Evolutionary conservation across 1,140 invertebrate genomes (phyloP).

Genomic region (Anthonomus grandis): DNA sequence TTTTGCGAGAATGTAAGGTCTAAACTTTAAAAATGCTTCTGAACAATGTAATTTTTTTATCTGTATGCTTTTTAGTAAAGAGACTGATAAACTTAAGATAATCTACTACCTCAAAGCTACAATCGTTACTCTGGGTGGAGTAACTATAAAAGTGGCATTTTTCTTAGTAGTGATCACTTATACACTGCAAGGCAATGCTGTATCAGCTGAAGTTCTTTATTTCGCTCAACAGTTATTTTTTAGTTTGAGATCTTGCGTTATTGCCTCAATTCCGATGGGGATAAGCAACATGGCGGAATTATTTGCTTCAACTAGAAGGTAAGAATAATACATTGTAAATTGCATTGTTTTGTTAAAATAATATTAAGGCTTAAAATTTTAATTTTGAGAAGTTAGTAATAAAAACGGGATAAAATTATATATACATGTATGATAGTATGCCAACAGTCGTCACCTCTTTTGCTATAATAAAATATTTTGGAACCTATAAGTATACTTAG

Average conservation of each 20-base stretch:
- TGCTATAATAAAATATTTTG: too few relatives aligned
- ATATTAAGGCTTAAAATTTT: not conserved
- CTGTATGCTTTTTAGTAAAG: slow-evolving; percentile 37
- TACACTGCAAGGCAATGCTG: slow-evolving; percentile 60
- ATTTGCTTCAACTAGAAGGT: slow-evolving; percentile 28
- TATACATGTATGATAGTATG: too few relatives aligned
- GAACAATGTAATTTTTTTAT: too few relatives aligned
- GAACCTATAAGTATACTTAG: too few relatives aligned
- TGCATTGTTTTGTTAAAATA: not conserved
- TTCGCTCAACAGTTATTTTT: slow-evolving; percentile 72
- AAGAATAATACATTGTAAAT: too few relatives aligned
- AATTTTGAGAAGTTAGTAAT: too few relatives aligned
- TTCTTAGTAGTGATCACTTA: slow-evolving; percentile 65
- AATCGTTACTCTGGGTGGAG: slow-evolving; percentile 46
- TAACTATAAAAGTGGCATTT: slow-evolving; percentile 61
- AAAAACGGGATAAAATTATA: too few relatives aligned
- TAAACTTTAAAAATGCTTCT: not conserved
- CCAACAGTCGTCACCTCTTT: too few relatives aligned
- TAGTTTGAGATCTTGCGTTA: slow-evolving; percentile 67
- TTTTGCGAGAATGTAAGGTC: slow-evolving; percentile 30
- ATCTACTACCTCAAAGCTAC: slow-evolving; percentile 39
- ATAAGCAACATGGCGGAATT: slow-evolving; percentile 57
- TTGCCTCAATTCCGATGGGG: slow-evolving; percentile 69
- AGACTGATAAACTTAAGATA: slow-evolving; percentile 32
- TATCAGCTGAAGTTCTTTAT: slow-evolving; percentile 74